Conservation (phyloP, 2,888 invertebrate genomes). For the Andricus quercusramuli region DNA sequence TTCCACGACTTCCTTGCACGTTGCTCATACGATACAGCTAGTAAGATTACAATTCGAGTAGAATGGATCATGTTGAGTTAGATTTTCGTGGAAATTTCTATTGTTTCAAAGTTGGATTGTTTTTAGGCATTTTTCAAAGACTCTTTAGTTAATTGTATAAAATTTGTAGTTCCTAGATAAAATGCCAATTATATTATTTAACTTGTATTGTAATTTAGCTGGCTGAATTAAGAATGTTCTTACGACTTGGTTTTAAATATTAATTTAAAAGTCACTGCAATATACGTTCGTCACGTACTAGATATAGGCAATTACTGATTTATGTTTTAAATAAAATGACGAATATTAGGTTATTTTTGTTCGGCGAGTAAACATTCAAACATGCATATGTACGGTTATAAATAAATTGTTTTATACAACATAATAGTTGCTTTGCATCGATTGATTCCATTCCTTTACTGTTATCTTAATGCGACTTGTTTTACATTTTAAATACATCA, state of each 20-base stretch:
- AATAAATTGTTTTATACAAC: constrained; percentile 66
- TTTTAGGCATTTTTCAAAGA: constrained; percentile 15
- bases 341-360: constrained; percentile 27
- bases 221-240: constrained; percentile 28
- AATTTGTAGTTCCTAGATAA: constrained; percentile 24
- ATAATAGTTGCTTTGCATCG: constrained; percentile 60
- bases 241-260: constrained; percentile 15
- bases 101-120: background rate
- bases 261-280: constrained; percentile 31
- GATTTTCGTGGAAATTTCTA: constrained; percentile 31
- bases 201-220: constrained; percentile 37
- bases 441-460: constrained; percentile 61
- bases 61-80: background rate
- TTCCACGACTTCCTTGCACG: constrained; percentile 39
- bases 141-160: constrained; percentile 15
- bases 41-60: constrained; percentile 21
- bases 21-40: constrained; percentile 34
- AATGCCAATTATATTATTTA: constrained; percentile 23
- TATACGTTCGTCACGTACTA: constrained; percentile 35
- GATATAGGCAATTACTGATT: constrained; percentile 20
- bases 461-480: constrained; percentile 60
- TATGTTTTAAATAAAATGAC: constrained; percentile 36
- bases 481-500: constrained; percentile 53
- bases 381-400: constrained; percentile 58
- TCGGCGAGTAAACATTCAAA: constrained; percentile 33